Evolutionary conservation across 2,113 vertebrate genomes (phyloP).

Genomic region (Hyaena hyaena): DNA sequence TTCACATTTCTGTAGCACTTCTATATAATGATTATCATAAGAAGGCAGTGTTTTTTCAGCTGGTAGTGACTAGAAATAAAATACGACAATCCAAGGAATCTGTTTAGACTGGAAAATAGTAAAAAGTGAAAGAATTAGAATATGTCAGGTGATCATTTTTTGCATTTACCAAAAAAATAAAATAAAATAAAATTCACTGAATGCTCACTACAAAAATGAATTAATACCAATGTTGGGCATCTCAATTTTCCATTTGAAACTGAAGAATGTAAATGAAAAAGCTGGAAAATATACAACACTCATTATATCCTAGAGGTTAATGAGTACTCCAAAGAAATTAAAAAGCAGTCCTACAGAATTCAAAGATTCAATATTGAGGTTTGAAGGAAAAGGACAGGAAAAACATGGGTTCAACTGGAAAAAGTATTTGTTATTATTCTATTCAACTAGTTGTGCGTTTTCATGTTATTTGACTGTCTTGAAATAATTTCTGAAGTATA

Average conservation of each 20-base stretch:
- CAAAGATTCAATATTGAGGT: background rate
- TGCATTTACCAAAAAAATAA: background rate
- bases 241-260: background rate
- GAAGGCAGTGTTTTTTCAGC: slow-evolving; percentile 80
- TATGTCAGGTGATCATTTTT: background rate
- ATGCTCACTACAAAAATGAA: background rate
- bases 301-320: background rate
- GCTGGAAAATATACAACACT: background rate
- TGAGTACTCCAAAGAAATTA: background rate
- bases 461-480: slow-evolving; percentile 54
- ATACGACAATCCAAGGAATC: slow-evolving; percentile 71
- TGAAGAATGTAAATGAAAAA: background rate
- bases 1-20: slow-evolving; percentile 77
- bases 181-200: background rate
- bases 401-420: slow-evolving; percentile 43
- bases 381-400: background rate
- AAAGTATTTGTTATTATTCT: slow-evolving; percentile 56
- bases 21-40: slow-evolving; percentile 81
- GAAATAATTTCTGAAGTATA: slow-evolving; percentile 52
- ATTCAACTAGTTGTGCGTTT: slow-evolving; percentile 59
- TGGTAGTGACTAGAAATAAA: slow-evolving; percentile 79
- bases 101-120: slow-evolving; percentile 69
- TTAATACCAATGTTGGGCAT: background rate
- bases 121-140: slow-evolving; percentile 46
- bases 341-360: background rate